These are phyloP conservation scores for Boleophthalmus pectinirostris DNA, from an alignment of 2,113 vertebrate genomes.

Conservation along the genomic window DNA sequence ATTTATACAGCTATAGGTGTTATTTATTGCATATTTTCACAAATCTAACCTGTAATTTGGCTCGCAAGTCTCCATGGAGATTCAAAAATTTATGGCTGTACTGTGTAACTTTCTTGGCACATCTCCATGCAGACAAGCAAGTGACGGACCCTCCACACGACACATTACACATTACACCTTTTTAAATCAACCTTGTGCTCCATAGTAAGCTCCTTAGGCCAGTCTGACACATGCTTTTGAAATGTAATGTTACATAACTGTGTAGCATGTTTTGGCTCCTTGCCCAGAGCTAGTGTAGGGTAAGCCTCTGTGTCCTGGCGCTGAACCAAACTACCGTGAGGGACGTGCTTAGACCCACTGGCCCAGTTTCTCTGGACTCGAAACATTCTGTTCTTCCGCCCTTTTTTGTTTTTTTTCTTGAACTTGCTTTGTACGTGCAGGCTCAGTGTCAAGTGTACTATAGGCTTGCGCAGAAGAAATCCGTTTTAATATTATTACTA, in stretches of 20 bases:
- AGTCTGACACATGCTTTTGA: neutral
- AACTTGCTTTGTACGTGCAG: neutral
- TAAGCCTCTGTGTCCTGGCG: neutral
- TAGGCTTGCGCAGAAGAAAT: neutral
- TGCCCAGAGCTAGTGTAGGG: neutral
- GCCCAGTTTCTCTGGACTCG: neutral
- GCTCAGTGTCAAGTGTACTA: neutral
- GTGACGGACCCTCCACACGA: no score
- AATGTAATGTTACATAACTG: neutral
- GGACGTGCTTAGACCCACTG: conserved; percentile 1
- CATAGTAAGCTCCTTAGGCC: neutral
- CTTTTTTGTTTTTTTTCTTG: neutral
- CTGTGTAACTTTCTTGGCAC: no score
- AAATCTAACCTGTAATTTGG: no score
- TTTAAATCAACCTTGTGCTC: no score
- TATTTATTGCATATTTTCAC: no score
- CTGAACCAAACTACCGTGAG: neutral
- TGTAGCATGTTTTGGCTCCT: neutral
- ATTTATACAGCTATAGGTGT: no score
- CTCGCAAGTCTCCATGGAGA: no score
- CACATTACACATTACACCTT: no score
- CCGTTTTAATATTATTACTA: neutral
- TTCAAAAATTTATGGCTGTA: no score
- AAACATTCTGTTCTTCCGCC: neutral
- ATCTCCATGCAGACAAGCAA: no score